Evolutionary conservation across 1,140 invertebrate species (phyloP).

Genomic region (Meloidogyne chitwoodi): DNA sequence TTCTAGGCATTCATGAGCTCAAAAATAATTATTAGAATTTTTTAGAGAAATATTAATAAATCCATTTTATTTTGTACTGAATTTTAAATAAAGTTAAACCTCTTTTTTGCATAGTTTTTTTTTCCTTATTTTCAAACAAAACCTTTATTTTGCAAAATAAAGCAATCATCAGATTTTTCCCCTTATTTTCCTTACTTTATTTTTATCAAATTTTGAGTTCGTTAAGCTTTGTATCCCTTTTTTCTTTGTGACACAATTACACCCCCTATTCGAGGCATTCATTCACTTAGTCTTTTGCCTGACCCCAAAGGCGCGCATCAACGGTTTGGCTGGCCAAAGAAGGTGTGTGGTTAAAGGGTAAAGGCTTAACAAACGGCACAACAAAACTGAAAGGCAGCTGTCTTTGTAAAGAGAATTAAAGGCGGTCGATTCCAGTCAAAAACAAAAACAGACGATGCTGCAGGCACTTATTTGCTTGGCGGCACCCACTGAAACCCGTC

Average conservation of each 20-base stretch:
- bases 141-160: background rate
- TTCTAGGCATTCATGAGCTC: too few species aligned
- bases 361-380: background rate
- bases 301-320: background rate
- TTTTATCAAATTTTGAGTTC: background rate
- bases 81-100: background rate
- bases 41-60: too few species aligned
- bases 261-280: background rate
- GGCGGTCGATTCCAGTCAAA: background rate
- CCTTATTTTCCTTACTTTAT: background rate
- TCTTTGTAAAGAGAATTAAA: background rate
- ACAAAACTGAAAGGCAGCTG: background rate
- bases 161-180: background rate
- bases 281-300: background rate
- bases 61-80: too few species aligned
- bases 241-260: background rate
- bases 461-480: background rate
- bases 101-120: background rate
- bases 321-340: background rate
- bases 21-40: too few species aligned
- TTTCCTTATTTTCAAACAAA: background rate
- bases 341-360: background rate
- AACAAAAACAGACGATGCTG: background rate
- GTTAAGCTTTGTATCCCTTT: background rate
- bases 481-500: background rate